phyloP scores from a whole-genome alignment of 2,113 vertebrate genomes.

The Trachemys scripta region DNA sequence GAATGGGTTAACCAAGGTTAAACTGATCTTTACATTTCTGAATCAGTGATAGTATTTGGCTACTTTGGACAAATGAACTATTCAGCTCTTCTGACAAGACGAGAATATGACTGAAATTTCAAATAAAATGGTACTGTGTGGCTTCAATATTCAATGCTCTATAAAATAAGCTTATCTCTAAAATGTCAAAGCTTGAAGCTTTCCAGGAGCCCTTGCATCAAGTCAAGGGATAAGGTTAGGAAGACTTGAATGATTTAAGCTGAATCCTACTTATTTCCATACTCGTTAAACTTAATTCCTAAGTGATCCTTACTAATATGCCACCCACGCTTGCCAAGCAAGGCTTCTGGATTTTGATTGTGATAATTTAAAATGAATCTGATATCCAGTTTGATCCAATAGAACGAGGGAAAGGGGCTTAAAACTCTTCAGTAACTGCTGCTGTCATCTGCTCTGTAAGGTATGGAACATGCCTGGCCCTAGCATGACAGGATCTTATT shows the following conservation, averaged over 20 bases:
- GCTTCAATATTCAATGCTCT: constrained; percentile 44
- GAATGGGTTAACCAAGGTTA: neutral
- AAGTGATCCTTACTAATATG: neutral
- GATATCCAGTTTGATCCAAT: neutral
- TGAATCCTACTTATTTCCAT: constrained; percentile 36
- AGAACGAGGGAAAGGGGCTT: neutral
- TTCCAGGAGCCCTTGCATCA: constrained; percentile 64
- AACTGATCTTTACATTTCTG: neutral
- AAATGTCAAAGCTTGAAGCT: constrained; percentile 62
- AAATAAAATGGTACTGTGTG: constrained; percentile 18
- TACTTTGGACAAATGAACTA: neutral
- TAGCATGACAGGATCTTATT: neutral
- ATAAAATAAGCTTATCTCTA: constrained; percentile 48
- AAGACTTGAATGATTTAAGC: constrained; percentile 36
- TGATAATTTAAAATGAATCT: neutral
- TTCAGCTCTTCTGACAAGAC: neutral
- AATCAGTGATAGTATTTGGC: neutral
- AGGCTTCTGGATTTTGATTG: neutral
- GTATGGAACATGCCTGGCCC: neutral
- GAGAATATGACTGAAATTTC: neutral
- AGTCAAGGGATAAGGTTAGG: constrained; percentile 46
- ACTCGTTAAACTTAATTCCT: neutral
- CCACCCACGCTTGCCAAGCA: neutral
- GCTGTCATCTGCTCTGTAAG: neutral
- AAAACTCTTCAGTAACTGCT: accelerated